Conservation (phyloP, 2,113 vertebrate species). For the Puma concolor region DNA sequence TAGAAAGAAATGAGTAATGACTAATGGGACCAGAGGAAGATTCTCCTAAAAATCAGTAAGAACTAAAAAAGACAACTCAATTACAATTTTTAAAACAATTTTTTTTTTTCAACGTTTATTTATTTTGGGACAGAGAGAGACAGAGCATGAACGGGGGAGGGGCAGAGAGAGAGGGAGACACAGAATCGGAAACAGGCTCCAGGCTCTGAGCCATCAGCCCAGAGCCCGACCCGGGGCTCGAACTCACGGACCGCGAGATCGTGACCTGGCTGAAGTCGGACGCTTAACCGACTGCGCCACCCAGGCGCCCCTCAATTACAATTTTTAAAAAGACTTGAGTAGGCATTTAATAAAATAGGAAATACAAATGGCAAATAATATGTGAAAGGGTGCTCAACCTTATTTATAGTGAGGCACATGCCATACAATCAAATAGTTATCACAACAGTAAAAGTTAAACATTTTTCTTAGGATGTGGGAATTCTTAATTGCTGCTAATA, state of each 20-base stretch:
- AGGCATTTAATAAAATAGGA: neutral
- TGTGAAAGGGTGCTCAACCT: neutral
- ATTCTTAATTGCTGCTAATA: neutral
- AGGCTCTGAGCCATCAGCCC: no score
- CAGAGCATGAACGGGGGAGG: no score
- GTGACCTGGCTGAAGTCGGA: no score
- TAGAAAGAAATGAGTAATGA: neutral
- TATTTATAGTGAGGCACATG: neutral
- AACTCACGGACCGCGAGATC: no score
- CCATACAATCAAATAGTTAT: neutral
- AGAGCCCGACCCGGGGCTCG: no score
- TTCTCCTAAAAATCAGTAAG: neutral
- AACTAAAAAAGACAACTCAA: neutral
- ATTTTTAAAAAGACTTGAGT: neutral
- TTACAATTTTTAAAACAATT: neutral
- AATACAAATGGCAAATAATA: neutral
- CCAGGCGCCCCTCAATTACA: neutral
- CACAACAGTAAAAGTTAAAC: neutral
- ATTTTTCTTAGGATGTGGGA: neutral
- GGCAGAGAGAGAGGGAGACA: no score
- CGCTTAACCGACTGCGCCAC: no score
- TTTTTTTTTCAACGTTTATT: no score
- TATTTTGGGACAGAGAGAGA: no score
- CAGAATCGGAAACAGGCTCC: no score
- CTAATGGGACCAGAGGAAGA: neutral